phyloP scores from a whole-genome alignment of 2,113 vertebrate genomes.

The Neotragus moschatus region DNA sequence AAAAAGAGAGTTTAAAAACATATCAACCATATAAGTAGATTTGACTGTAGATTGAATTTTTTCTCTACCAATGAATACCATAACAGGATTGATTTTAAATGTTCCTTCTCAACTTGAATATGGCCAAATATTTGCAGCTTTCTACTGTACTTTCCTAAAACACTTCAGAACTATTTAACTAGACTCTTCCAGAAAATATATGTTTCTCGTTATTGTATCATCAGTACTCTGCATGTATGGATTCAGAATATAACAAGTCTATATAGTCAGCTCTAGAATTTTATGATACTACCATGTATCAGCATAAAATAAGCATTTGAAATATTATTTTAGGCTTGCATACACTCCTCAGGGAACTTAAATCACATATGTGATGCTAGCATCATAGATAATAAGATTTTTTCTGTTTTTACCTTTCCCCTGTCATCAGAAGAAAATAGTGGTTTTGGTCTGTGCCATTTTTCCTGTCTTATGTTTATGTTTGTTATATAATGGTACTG shows the following conservation, averaged over 20 bases:
- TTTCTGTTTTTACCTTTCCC: neutral
- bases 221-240: neutral
- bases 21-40: neutral
- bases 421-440: neutral
- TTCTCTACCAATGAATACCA: neutral
- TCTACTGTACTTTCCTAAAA: neutral
- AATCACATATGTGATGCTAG: neutral
- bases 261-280: neutral
- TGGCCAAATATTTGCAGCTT: slow-evolving; percentile 27
- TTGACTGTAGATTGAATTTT: slow-evolving; percentile 1
- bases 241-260: neutral
- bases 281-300: neutral
- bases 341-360: neutral
- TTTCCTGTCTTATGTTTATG: neutral
- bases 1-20: neutral
- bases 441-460: neutral
- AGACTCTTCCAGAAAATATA: neutral
- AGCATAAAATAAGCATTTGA: slow-evolving; percentile 7
- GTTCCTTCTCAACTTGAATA: neutral
- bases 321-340: neutral
- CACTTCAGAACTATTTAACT: neutral
- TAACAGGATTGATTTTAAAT: neutral
- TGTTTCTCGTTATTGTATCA: neutral
- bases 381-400: neutral
- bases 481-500: neutral